These are phyloP conservation scores for Acrossocheilus fasciatus DNA, from an alignment of 2,797 vertebrate genomes.

Conservation along the genomic window DNA sequence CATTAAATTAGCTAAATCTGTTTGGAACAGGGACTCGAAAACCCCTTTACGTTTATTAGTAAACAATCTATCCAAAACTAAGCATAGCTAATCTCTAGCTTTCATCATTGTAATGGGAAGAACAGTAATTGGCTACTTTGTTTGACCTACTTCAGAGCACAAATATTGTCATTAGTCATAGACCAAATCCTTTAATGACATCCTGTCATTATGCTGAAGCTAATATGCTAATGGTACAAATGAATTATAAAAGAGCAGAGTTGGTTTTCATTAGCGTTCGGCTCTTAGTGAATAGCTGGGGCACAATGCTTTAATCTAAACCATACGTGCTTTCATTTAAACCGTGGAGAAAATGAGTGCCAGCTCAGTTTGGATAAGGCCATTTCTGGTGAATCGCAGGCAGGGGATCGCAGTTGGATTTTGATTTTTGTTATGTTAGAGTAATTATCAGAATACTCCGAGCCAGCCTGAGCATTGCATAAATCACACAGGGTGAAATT, in stretches of 20 bases:
- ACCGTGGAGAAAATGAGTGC: slow-evolving; percentile 61
- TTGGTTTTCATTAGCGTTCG: slow-evolving; percentile 59
- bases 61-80: slow-evolving; percentile 60
- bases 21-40: slow-evolving; percentile 51
- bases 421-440: slow-evolving; percentile 65
- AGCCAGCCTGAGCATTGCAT: slow-evolving; percentile 53
- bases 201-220: slow-evolving; percentile 64
- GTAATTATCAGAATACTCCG: slow-evolving; percentile 56
- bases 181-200: slow-evolving; percentile 66
- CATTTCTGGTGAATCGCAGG: slow-evolving; percentile 56
- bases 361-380: slow-evolving; percentile 65
- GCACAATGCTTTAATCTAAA: slow-evolving; percentile 63
- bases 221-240: slow-evolving; percentile 69
- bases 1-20: slow-evolving; percentile 53
- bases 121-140: slow-evolving; percentile 55
- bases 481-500: slow-evolving; percentile 56
- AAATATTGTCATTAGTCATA: slow-evolving; percentile 66
- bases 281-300: slow-evolving; percentile 51
- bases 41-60: slow-evolving; percentile 59
- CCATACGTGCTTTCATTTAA: slow-evolving; percentile 57
- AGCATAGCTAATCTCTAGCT: slow-evolving; percentile 54
- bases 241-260: slow-evolving; percentile 65
- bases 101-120: slow-evolving; percentile 54
- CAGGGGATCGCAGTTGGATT: slow-evolving; percentile 59
- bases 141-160: slow-evolving; percentile 58